Conservation (phyloP, 2,113 vertebrate genomes). For the Aptenodytes patagonicus region DNA sequence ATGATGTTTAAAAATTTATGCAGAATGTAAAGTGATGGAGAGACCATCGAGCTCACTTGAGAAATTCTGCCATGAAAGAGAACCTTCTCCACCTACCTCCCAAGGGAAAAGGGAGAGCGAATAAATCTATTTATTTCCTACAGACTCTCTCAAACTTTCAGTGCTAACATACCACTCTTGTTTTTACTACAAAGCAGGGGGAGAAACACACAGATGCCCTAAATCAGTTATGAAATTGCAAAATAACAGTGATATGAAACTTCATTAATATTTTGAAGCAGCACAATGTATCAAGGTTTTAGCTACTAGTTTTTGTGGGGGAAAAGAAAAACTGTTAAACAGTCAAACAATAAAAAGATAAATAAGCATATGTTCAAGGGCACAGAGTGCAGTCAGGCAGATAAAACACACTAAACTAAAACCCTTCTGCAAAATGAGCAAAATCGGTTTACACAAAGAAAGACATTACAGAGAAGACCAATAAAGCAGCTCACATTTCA, state of each 20-base stretch:
- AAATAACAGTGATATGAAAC: background rate
- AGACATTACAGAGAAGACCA: background rate
- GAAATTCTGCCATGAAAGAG: background rate
- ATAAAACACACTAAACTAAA: background rate
- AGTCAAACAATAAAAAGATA: background rate
- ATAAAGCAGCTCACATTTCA: background rate
- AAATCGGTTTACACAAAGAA: background rate
- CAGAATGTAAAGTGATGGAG: background rate
- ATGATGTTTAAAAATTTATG: background rate
- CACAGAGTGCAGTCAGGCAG: background rate
- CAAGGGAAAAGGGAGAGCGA: background rate
- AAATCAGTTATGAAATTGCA: background rate
- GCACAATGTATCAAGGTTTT: background rate
- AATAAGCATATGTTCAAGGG: background rate
- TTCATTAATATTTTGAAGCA: background rate
- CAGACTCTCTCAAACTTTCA: background rate
- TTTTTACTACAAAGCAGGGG: background rate
- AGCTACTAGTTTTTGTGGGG: background rate
- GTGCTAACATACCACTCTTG: background rate
- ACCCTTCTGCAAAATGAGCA: background rate
- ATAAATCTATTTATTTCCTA: background rate
- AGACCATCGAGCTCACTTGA: background rate
- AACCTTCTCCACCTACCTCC: background rate
- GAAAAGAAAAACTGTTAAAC: background rate
- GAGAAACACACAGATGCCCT: background rate